Evolutionary conservation across 2,113 vertebrate species (phyloP).

Genomic region (Arenaria interpres): DNA sequence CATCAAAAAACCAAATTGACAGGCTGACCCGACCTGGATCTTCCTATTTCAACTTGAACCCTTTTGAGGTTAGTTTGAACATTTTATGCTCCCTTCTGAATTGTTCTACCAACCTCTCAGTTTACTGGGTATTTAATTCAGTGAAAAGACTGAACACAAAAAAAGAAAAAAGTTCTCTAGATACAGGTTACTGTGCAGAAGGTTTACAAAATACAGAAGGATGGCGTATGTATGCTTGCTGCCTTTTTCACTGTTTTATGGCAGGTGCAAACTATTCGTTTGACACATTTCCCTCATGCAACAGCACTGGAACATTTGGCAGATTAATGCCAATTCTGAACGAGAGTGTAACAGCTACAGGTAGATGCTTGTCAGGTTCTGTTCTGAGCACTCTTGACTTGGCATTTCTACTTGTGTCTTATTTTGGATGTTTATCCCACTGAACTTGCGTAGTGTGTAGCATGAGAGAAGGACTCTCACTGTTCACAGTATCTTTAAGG

Average conservation of each 20-base stretch:
- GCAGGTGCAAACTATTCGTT: not conserved
- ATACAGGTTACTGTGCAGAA: not conserved
- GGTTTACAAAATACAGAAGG: not conserved
- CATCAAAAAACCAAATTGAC: slow-evolving; percentile 97
- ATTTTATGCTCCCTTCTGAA: not conserved
- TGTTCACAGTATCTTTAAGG: not conserved
- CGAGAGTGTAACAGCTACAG: not conserved
- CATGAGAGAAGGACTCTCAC: not conserved
- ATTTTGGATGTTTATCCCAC: not conserved
- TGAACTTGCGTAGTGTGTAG: not conserved
- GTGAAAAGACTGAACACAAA: not conserved
- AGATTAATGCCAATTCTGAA: not conserved
- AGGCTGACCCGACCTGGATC: slow-evolving; percentile 91
- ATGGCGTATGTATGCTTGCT: fast-evolving
- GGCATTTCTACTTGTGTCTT: not conserved
- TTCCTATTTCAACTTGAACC: slow-evolving; percentile 97
- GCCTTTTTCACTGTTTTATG: not conserved
- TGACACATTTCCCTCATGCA: not conserved
- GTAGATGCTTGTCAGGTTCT: not conserved
- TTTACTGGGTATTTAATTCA: not conserved
- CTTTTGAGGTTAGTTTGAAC: slow-evolving; percentile 86
- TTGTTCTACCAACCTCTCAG: not conserved
- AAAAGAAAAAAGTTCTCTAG: too few relatives aligned
- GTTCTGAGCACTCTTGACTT: not conserved
- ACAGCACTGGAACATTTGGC: not conserved